phyloP scores from a whole-genome alignment of 1,140 invertebrate genomes.

The Drosophila tropicalis region DNA sequence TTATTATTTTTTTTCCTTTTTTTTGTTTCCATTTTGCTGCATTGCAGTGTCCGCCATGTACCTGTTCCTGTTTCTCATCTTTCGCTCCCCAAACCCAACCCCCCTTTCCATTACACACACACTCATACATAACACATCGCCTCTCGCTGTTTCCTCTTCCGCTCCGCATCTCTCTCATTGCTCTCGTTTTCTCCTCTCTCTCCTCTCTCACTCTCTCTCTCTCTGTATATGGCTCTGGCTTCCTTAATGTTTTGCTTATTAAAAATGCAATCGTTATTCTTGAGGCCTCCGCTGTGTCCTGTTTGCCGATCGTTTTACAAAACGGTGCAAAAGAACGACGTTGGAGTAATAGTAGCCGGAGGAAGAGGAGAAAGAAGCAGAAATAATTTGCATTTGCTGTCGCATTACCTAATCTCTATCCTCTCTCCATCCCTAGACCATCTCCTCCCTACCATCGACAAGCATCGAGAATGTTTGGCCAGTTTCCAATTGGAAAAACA shows the following conservation, averaged over 20 bases:
- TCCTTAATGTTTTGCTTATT: conserved; percentile 19
- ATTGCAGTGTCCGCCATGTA: conserved; percentile 20
- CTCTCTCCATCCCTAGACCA: neutral
- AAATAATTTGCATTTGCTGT: conserved; percentile 18
- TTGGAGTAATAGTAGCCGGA: too few relatives aligned
- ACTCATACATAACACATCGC: neutral
- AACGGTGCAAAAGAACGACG: neutral
- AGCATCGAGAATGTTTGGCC: neutral
- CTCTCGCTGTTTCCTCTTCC: neutral
- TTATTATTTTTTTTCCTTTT: conserved; percentile 6
- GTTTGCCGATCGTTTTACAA: conserved; percentile 8
- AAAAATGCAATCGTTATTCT: conserved; percentile 19
- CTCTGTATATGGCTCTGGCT: neutral
- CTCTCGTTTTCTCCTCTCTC: neutral
- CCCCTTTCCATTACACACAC: neutral
- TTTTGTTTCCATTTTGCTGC: conserved; percentile 13
- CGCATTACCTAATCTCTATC: neutral
- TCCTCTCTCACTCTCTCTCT: neutral
- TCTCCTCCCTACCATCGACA: too few relatives aligned
- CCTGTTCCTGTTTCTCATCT: conserved; percentile 18
- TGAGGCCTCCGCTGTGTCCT: conserved; percentile 9
- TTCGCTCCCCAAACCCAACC: neutral
- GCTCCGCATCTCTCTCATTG: neutral
- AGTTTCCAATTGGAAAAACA: conserved; percentile 1
- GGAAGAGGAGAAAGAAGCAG: too few relatives aligned